These are phyloP conservation scores for Tridacna gigas DNA, from an alignment of 2,888 invertebrate species.

Conservation along the genomic window DNA sequence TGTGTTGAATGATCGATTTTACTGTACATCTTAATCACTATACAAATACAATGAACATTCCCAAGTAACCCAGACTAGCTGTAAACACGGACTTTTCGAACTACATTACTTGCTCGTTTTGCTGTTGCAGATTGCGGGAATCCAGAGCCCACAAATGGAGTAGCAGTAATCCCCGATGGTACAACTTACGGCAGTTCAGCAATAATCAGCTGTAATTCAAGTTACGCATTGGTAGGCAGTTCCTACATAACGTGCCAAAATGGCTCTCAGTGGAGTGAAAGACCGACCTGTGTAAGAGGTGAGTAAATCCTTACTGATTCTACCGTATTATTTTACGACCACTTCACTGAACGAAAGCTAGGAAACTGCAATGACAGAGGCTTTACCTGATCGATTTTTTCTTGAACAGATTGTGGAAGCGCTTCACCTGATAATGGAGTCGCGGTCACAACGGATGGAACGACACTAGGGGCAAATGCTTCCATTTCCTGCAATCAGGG, in stretches of 20 bases:
- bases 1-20: too few species aligned
- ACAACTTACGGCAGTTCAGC: conserved; percentile 12
- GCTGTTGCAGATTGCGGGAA: conserved; percentile 6
- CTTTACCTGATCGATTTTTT: neutral
- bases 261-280: neutral
- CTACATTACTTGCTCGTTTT: too few species aligned
- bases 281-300: conserved; percentile 1
- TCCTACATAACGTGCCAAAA: conserved; percentile 9
- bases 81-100: too few species aligned
- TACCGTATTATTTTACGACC: too few species aligned
- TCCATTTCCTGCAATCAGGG: conserved; percentile 3
- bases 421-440: neutral
- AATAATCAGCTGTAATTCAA: conserved; percentile 19
- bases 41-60: too few species aligned
- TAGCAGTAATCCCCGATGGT: conserved; percentile 2
- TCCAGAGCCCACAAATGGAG: conserved; percentile 8
- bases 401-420: neutral
- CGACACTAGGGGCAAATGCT: conserved; percentile 6
- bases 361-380: too few species aligned
- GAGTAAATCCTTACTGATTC: neutral
- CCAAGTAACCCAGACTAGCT: too few species aligned
- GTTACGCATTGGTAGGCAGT: conserved; percentile 18
- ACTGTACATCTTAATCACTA: too few species aligned
- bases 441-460: neutral
- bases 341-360: too few species aligned